Evolutionary conservation across 2,888 invertebrate species (phyloP).

Genomic region (Monoplex corrugatus): DNA sequence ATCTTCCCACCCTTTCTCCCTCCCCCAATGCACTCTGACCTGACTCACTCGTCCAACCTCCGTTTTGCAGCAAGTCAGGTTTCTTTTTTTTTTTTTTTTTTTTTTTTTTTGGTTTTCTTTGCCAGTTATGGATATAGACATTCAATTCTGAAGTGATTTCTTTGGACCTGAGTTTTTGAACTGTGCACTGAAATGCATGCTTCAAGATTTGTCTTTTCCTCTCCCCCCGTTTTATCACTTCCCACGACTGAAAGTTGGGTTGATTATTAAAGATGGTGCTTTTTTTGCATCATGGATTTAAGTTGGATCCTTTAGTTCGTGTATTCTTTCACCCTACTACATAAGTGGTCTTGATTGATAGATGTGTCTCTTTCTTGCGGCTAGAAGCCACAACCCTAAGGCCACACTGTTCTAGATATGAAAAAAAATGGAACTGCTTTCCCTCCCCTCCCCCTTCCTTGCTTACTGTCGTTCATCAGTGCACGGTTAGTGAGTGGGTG

Average conservation of each 20-base stretch:
- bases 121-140: not conserved
- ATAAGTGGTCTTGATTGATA: not conserved
- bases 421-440: conserved; percentile 2
- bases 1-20: not conserved
- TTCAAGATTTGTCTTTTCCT: not conserved
- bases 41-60: not conserved
- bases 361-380: not conserved
- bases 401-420: not conserved
- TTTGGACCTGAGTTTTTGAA: conserved; percentile 6
- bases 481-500: not conserved
- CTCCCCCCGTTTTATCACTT: not conserved
- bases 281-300: not conserved
- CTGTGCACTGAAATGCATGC: conserved; percentile 22
- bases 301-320: not conserved
- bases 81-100: not conserved
- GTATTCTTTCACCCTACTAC: not conserved
- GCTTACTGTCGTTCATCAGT: conserved; percentile 8
- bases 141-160: not conserved
- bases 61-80: not conserved
- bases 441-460: not conserved
- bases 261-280: not conserved
- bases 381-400: not conserved
- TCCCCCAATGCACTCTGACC: not conserved
- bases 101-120: conserved; percentile 20
- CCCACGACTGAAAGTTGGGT: not conserved